Conservation (phyloP, 2,113 vertebrate genomes). For the Laterallus jamaicensis region DNA sequence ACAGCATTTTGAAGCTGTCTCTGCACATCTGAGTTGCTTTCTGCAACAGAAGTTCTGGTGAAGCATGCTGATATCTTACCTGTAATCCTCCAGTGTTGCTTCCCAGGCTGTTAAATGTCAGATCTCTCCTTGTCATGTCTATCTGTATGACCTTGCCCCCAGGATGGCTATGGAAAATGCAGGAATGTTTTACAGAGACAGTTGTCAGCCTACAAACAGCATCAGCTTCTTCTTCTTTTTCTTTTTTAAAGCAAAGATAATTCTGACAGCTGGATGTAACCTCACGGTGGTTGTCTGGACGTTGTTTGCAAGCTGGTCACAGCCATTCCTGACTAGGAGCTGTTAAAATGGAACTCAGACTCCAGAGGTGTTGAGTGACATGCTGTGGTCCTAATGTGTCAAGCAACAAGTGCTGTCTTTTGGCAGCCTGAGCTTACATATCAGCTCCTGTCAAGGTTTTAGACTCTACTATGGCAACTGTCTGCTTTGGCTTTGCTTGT, state of each 20-base stretch:
- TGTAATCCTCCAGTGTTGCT: neutral
- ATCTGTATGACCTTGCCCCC: neutral
- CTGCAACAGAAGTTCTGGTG: neutral
- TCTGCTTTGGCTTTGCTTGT: neutral
- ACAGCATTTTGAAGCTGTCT: neutral
- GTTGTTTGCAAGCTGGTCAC: neutral
- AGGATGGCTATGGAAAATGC: neutral
- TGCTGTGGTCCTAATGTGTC: neutral
- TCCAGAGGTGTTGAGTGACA: neutral
- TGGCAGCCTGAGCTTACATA: neutral
- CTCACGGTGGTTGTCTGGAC: neutral
- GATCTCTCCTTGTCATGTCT: neutral
- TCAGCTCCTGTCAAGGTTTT: neutral
- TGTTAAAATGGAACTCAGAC: neutral
- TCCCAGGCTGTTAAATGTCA: neutral
- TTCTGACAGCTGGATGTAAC: neutral
- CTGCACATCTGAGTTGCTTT: neutral
- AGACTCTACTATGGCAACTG: neutral
- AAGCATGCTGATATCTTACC: neutral
- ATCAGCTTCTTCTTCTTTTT: neutral
- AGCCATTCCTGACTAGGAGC: neutral
- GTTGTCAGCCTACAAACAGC: neutral
- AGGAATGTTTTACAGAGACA: neutral
- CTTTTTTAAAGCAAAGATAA: neutral
- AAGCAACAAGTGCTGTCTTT: constrained; percentile 21